Base-by-base conservation (phyloP, 2,888 invertebrate species). In the Alloscopus bannaensis region DNA sequence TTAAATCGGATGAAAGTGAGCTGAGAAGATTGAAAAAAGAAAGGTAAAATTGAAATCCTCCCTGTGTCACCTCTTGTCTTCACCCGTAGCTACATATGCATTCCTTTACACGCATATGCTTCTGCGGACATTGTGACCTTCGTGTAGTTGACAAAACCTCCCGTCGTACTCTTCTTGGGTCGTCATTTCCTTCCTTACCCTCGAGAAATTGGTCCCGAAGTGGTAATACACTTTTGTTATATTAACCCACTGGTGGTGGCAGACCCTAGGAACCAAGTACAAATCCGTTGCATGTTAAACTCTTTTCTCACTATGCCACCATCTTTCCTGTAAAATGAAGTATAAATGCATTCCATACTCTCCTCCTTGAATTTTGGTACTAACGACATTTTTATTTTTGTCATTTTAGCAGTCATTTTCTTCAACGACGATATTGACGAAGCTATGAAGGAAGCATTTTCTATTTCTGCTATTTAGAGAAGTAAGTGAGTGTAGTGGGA, bases 151-250 rank as follows among this genome's bases (percentile, higher is more conserved):
- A 52, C 55, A 52, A 64, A 64, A 31, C 16, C n/a, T n/a, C n/a
- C n/a, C 47, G 18, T 50, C 31, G 45, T 22, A 40, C 31, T 72
- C 31, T 16, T 64, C 62, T 8, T 73, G 36, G n/a, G 31, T 62
- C 69, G 76, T 69, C 76, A 60, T 68, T 69, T 69, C 31, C 31
- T 60, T 57, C 68, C 47, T 76, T 62, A 69, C 76, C 69, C 76
- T 65, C 59, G 69, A 68, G 68, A 68, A 76, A 76, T 76, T 76
- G 76, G 60, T 76, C 76, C 76, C 76, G 68, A 69, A 68, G 68
- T 76, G 76, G 76, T 52, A 69, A 66, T 75, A 75, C 75, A 75
- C 75, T 75, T 52, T 75, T 75, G 64, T 66, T 75, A 76, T 76
- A 76, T 76, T 76, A 68, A 62, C 68, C 76, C 76, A 68, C 68